Base-by-base conservation (phyloP, 2,797 vertebrate species). In the Myotis daubentonii region DNA sequence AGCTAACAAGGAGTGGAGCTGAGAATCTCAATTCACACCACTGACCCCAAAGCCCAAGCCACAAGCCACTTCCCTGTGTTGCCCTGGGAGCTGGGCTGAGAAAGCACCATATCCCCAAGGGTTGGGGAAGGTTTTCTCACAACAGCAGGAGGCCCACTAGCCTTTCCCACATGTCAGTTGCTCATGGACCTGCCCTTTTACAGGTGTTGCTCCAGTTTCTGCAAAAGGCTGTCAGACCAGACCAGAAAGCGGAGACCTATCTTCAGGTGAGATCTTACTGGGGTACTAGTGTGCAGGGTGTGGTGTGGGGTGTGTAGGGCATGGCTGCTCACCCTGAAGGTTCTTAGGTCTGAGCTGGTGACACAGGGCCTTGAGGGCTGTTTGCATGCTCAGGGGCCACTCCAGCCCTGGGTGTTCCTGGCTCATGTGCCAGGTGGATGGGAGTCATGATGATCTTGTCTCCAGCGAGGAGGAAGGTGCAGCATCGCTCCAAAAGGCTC, bases 21-120 rank as follows among this genome's bases (percentile, higher is more conserved):
- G 86, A 82, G 91, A 75, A 12, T 53, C 55, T 36, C 62, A 70
- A 9, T n/a, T 72, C 62, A 74, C 28, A 87, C 49, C 49, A 72
- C 60, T 47, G 68, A 87, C 17, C 55, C 70, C 49, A 33, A 74
- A 82, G 62, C 22, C 12, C 13, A 53, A 62, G 83, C 83, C 66
- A 55, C 47, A 51, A 57, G 47, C 57, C 22, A 12, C 41, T 86
- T 83, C 36, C 85, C 57, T 19, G 10, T 36, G 81, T 16, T n/a
- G n/a, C 38, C 57, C 66, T 20, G 2, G 33, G 79, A 44, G 38
- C 62, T 25, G 68, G 65, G n/a, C 55, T 44, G 76, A 81, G 62
- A 60, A 53, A 36, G 16, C 28, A 15, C 28, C 11, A 0, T 51
- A 2, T 33, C 44, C 87, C 53, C 53, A 8, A 0, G 1, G n/a